Percentiles rank a stretch among this genome's conserved stretches.
phyloP scores from a whole-genome alignment of 2,888 invertebrate genomes.

The Belgica antarctica region DNA sequence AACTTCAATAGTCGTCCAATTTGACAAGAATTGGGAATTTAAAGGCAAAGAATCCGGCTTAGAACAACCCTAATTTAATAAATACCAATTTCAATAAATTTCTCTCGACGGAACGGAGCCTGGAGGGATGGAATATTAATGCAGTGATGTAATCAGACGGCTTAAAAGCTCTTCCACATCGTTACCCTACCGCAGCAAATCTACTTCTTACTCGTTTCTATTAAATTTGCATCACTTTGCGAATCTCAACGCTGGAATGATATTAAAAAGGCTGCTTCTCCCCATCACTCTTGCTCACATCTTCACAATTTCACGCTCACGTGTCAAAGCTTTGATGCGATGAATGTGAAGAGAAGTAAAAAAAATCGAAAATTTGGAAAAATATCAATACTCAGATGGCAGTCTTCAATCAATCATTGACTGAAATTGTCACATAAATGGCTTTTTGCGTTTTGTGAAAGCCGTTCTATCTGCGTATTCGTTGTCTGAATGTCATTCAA shows the following conservation, averaged over 20 bases:
- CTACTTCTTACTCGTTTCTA: neutral
- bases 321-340: constrained; percentile 22
- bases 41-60: constrained; percentile 12
- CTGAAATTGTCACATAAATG: constrained; percentile 32
- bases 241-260: constrained; percentile 1
- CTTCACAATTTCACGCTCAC: constrained; percentile 25
- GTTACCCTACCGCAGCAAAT: too few species aligned
- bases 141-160: too few species aligned
- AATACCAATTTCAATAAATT: constrained; percentile 15
- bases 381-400: constrained; percentile 23
- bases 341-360: neutral
- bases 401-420: constrained; percentile 32
- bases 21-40: constrained; percentile 3
- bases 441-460: constrained; percentile 17
- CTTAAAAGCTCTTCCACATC: too few species aligned
- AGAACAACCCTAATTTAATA: constrained; percentile 33
- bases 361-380: too few species aligned
- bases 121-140: too few species aligned
- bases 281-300: neutral
- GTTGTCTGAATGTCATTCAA: neutral
- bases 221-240: constrained; percentile 18
- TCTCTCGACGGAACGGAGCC: neutral
- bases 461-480: neutral
- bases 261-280: constrained; percentile 6
- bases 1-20: neutral